Percentiles rank a stretch among this genome's conserved stretches.
Conservation (phyloP, 2,888 invertebrate species). For the Chelonus formosanus region DNA sequence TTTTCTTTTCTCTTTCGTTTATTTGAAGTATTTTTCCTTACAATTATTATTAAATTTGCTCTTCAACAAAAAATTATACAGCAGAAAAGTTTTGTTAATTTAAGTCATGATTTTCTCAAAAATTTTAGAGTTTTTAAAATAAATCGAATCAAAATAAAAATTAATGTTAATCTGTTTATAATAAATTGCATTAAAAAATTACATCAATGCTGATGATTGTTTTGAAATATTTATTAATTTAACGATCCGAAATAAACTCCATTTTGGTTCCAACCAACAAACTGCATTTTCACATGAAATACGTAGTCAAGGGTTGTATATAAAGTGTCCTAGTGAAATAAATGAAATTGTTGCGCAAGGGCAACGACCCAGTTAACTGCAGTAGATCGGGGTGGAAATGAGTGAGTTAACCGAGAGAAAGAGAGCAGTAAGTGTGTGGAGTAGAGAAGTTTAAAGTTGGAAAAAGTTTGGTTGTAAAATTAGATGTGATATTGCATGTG, state of each 20-base stretch:
- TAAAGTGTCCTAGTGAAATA: background rate
- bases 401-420: constrained; percentile 6
- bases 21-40: background rate
- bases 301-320: background rate
- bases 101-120: too few relatives aligned
- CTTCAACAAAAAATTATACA: too few relatives aligned
- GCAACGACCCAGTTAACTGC: constrained; percentile 21
- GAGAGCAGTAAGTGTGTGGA: constrained; percentile 19
- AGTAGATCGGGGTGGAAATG: background rate
- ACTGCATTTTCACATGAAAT: background rate
- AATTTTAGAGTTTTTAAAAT: too few relatives aligned
- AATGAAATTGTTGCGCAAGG: constrained; percentile 7
- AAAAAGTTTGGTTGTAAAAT: constrained; percentile 28
- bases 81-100: too few relatives aligned
- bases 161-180: too few relatives aligned
- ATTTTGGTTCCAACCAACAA: too few relatives aligned
- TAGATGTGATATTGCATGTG: constrained; percentile 16
- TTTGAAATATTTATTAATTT: too few relatives aligned
- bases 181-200: too few relatives aligned
- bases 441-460: constrained; percentile 30
- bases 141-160: too few relatives aligned
- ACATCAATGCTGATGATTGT: too few relatives aligned
- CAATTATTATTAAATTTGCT: too few relatives aligned
- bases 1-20: background rate
- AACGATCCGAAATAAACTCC: too few relatives aligned